Conservation (phyloP, 2,797 vertebrate species). For the Sorex maritimensis region DNA sequence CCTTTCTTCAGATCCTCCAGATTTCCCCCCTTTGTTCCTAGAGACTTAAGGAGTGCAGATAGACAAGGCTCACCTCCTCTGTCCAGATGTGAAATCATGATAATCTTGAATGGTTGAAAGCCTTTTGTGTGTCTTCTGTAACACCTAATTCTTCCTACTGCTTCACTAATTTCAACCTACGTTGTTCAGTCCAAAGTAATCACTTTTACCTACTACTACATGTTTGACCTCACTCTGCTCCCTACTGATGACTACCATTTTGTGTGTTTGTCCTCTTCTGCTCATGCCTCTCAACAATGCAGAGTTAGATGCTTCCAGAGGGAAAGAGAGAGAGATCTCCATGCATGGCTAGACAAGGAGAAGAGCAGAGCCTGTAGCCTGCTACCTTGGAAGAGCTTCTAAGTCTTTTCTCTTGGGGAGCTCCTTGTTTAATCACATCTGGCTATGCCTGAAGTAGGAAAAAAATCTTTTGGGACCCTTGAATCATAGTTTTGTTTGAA, state of each 20-base stretch:
- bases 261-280: not conserved
- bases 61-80: not conserved
- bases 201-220: not conserved
- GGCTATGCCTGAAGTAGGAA: not conserved
- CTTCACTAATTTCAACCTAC: constrained; percentile 33
- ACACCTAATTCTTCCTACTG: not conserved
- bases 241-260: not conserved
- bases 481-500: no score
- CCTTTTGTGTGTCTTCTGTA: constrained; percentile 4
- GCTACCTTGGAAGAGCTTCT: not conserved
- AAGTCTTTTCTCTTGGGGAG: constrained; percentile 6
- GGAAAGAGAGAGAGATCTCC: not conserved
- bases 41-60: not conserved
- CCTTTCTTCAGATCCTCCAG: not conserved
- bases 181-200: constrained; percentile 15
- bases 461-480: not conserved
- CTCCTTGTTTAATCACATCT: constrained; percentile 42
- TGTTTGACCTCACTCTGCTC: not conserved
- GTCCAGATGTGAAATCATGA: not conserved
- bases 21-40: not conserved
- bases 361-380: not conserved
- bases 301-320: constrained; percentile 8
- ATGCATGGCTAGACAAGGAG: not conserved
- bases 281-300: not conserved
- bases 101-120: not conserved